Evolutionary conservation across 2,113 vertebrate genomes (phyloP).

Genomic region (Gavia stellata): DNA sequence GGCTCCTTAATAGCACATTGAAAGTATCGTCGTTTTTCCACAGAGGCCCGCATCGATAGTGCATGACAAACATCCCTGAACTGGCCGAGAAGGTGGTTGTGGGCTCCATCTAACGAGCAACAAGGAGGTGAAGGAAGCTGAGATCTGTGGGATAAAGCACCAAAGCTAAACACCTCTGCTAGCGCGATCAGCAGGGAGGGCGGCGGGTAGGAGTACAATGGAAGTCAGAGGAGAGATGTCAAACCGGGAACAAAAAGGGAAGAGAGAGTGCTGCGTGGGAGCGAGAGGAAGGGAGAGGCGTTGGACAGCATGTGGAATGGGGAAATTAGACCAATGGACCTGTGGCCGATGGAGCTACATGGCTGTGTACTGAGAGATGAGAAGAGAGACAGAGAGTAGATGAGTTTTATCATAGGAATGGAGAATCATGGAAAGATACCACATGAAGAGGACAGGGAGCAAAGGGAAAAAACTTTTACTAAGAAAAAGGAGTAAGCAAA

Average conservation of each 20-base stretch:
- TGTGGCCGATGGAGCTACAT: background rate
- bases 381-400: background rate
- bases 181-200: background rate
- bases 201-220: background rate
- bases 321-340: background rate
- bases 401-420: background rate
- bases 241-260: background rate
- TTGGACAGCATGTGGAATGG: background rate
- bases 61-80: background rate
- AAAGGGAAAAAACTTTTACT: background rate
- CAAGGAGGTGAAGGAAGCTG: background rate
- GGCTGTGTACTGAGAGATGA: background rate
- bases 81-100: background rate
- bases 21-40: background rate
- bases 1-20: background rate
- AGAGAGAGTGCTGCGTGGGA: background rate
- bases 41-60: rapidly evolving
- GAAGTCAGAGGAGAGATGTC: background rate
- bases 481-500: background rate
- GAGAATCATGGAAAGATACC: background rate
- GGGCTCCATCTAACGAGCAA: background rate
- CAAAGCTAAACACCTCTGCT: background rate
- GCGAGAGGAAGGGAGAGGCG: background rate
- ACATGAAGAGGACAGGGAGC: background rate
- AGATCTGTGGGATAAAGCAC: background rate